A percentile compares a stretch with the other conserved stretches of the same genome.
These are phyloP conservation scores for Emmelina monodactyla DNA, from an alignment of 2,888 invertebrate species.

Conservation along the genomic window DNA sequence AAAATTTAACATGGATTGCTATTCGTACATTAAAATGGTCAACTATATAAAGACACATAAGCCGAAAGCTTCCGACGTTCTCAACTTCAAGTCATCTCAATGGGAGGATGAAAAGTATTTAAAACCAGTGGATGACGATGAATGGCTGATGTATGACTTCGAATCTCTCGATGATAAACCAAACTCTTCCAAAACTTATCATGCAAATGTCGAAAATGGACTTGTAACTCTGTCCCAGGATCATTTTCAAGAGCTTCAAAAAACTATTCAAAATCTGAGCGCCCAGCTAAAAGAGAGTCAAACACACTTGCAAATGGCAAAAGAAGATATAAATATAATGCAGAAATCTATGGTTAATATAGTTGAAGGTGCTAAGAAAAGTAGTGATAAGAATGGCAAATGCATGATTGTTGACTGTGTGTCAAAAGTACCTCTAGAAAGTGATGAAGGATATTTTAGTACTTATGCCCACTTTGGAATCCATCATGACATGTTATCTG, in stretches of 20 bases:
- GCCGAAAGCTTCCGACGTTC: conserved; percentile 63
- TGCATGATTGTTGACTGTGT: conserved; percentile 31
- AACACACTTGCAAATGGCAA: conserved; percentile 64
- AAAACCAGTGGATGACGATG: conserved; percentile 78
- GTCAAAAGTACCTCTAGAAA: conserved; percentile 61
- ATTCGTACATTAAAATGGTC: conserved; percentile 81
- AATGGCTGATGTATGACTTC: conserved; percentile 84
- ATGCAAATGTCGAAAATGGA: conserved; percentile 69
- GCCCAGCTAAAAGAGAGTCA: conserved; percentile 69
- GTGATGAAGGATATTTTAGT: conserved; percentile 81
- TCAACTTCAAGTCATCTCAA: conserved; percentile 51
- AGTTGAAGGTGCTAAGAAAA: conserved; percentile 35
- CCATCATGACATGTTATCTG: conserved; percentile 94
- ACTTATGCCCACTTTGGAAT: conserved; percentile 92
- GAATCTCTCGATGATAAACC: conserved; percentile 45
- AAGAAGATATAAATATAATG: conserved; percentile 69
- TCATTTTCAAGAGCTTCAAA: conserved; percentile 68
- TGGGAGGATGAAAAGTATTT: conserved; percentile 84
- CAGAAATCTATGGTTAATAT: conserved; percentile 64
- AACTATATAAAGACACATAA: conserved; percentile 78
- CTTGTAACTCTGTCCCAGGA: conserved; percentile 67
- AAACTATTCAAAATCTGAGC: conserved; percentile 62
- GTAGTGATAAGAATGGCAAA: not conserved
- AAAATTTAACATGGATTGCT: conserved; percentile 80
- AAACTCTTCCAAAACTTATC: conserved; percentile 51